Percentiles rank a stretch among this genome's conserved stretches.
Conservation (phyloP, 2,797 vertebrate species). For the Brachyrhaphis roseni region DNA sequence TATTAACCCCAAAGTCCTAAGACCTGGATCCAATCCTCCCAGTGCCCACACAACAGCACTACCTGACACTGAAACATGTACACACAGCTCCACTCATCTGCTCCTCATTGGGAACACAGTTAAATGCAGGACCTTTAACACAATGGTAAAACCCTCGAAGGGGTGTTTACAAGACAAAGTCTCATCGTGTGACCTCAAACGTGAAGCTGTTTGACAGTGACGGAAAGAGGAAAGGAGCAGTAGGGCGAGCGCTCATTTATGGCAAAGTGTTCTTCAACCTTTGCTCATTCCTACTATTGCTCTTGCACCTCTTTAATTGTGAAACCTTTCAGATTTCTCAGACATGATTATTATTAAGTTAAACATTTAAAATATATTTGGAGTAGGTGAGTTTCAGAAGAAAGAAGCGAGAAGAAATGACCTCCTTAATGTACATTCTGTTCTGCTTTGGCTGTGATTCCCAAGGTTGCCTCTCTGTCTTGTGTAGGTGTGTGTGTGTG, state of each 20-base stretch:
- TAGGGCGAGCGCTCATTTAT: constrained; percentile 35
- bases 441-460: constrained; percentile 83
- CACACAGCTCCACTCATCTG: constrained; percentile 68
- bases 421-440: constrained; percentile 85
- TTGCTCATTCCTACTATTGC: constrained; percentile 29
- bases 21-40: constrained; percentile 58
- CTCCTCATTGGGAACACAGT: constrained; percentile 62
- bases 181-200: constrained; percentile 66
- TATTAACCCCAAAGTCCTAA: constrained; percentile 42
- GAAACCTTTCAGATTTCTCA: background rate
- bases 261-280: constrained; percentile 44
- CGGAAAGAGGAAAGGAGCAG: constrained; percentile 49
- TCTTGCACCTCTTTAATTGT: background rate
- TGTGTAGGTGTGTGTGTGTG: constrained; percentile 80
- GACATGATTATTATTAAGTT: background rate
- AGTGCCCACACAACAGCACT: constrained; percentile 51
- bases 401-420: constrained; percentile 51
- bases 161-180: constrained; percentile 66
- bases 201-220: constrained; percentile 45
- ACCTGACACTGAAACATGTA: constrained; percentile 56
- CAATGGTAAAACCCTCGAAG: constrained; percentile 54
- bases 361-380: background rate
- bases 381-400: constrained; percentile 8
- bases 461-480: constrained; percentile 78
- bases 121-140: constrained; percentile 65